Evolutionary conservation across 2,888 invertebrate genomes (phyloP), one percentile per base, ranked within the genome.

Genomic region (Acrobasis suavella): DNA sequence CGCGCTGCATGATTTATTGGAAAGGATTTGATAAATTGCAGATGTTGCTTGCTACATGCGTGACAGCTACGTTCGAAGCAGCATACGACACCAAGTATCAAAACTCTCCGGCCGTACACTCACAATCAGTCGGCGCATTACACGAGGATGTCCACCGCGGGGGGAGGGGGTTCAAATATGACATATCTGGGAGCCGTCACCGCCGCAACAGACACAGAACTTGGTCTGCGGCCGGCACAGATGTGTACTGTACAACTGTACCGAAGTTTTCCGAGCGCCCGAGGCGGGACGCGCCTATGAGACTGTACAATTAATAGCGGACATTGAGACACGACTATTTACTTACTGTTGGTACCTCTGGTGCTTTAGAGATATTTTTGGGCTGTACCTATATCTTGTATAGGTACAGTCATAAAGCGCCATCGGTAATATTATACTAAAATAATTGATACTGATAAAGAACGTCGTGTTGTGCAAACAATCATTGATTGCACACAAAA

Each of bases 161-260:
- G 69, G 68, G 71, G 65, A 74, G 72, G 75, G 78, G 78, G 77
- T 78, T 84, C 86, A 83, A 87, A 89, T 90, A 89, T 89, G 90
- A 91, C 89, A 87, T 88, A 89, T 90, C 89, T 89, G 85, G 83
- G 84, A 86, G 83, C 82, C 85, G 87, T 87, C 89, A 87, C 77
- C 85, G 77, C 86, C 86, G 84, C 88, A 85, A 85, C 85, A 80
- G 81, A 78, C 76, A 80, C 80, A 85, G 85, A 89, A 91, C 88
- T 91, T 91, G 84, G 80, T 89, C 90, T 87, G 89, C 79, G 89
- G 89, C 85, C 86, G 84, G 81, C 81, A 74, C 88, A 88, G 85
- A 87, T 88, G 87, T 87, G 84, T 82, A 74, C 73, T 64, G 66
- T 69, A 72, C 22, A 22, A 65, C 67, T 69, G 68, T 69, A 69